Conservation (phyloP, 2,797 vertebrate genomes). For the Scleropages formosus region DNA sequence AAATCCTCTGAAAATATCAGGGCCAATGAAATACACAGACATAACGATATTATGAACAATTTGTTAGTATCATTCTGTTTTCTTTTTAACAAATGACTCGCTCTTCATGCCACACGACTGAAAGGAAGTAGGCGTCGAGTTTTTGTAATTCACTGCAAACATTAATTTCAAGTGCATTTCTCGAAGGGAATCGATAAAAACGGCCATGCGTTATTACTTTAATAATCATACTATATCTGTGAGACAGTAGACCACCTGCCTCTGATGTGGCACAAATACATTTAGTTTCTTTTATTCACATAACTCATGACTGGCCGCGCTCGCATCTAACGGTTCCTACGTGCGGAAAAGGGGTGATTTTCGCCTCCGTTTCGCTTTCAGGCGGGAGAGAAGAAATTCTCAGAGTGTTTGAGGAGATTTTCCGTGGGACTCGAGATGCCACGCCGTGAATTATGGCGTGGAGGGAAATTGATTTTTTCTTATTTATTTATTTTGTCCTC, state of each 20-base stretch:
- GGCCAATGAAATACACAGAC: too few relatives aligned
- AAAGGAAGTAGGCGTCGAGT: neutral
- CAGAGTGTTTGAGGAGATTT: neutral
- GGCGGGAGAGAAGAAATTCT: neutral
- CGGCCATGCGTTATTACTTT: neutral
- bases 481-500: slow-evolving; percentile 23
- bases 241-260: too few relatives aligned
- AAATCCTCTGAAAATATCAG: too few relatives aligned
- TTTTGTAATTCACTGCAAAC: neutral
- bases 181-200: neutral
- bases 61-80: too few relatives aligned
- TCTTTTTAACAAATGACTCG: too few relatives aligned
- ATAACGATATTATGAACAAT: too few relatives aligned
- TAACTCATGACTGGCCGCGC: too few relatives aligned
- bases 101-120: neutral
- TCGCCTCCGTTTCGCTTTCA: neutral
- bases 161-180: too few relatives aligned
- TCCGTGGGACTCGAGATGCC: slow-evolving; percentile 12
- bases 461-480: slow-evolving; percentile 26
- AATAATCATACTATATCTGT: too few relatives aligned
- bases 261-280: too few relatives aligned
- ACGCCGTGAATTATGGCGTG: slow-evolving; percentile 17
- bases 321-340: neutral
- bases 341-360: neutral
- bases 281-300: too few relatives aligned